These are phyloP conservation scores for Chymomyza fuscimana DNA, from an alignment of 2,888 invertebrate species.

Conservation along the genomic window DNA sequence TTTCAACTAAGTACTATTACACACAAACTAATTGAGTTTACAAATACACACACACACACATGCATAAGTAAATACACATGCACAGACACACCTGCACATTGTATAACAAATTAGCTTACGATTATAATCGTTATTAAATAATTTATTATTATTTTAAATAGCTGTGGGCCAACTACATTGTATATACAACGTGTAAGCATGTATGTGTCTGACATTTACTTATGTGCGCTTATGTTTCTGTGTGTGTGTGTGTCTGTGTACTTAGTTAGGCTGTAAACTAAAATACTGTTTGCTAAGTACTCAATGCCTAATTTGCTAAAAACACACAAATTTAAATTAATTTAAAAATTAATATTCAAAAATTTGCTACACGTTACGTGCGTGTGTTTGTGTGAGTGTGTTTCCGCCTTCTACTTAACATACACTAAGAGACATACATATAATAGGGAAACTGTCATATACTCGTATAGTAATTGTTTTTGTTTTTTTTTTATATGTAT, in stretches of 20 bases:
- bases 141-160: slow-evolving; percentile 33
- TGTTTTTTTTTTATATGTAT: slow-evolving; percentile 34
- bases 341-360: slow-evolving; percentile 40
- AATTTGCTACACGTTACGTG: slow-evolving; percentile 36
- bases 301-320: slow-evolving; percentile 65
- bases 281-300: slow-evolving; percentile 56
- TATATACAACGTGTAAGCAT: background rate
- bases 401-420: background rate
- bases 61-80: too few relatives aligned
- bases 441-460: slow-evolving; percentile 52
- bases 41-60: slow-evolving; percentile 14
- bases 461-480: slow-evolving; percentile 14
- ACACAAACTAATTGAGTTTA: slow-evolving; percentile 25
- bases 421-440: slow-evolving; percentile 47
- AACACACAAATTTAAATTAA: slow-evolving; percentile 30
- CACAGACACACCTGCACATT: slow-evolving; percentile 9
- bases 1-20: slow-evolving; percentile 12
- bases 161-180: slow-evolving; percentile 11
- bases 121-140: slow-evolving; percentile 56
- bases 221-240: background rate
- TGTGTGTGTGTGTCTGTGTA: slow-evolving; percentile 7
- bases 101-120: slow-evolving; percentile 7
- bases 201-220: background rate
- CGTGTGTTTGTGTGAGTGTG: slow-evolving; percentile 9
- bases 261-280: slow-evolving; percentile 23